Evolutionary conservation across 92 coral and sea anemone species (phyloP), one percentile per base, ranked within the genome.

Genomic region (Isaurus tuberculatus): DNA sequence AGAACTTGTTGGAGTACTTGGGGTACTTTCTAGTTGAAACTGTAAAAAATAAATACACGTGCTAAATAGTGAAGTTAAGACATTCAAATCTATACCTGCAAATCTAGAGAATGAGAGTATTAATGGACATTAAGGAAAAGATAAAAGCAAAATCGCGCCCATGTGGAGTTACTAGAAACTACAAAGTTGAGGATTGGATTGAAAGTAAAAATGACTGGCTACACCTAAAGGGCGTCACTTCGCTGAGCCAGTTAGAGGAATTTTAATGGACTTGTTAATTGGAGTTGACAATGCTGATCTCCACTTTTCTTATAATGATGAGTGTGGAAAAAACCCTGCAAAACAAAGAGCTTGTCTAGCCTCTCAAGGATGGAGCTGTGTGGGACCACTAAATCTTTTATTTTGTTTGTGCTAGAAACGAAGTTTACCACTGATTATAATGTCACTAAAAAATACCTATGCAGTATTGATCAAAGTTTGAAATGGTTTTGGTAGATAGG

Each of bases 321-420:
- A 88, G 22, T 88, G 86, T 43, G 88, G 92, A 20, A 61, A 58
- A 16, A 61, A 32, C 25, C 29, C 79, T 15, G 86, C 83, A n/a
- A 83, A 43, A 16, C 92, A 88, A 37, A 75, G 85, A 25, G 92
- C 91, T 37, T 88, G 90, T 5, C 79, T 85, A 48, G 94, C 88
- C 68, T 92, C 91, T n/a, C 89, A 87, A 19, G 87, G 94, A 40
- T 87, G 94, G 94, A 91, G 79, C 44, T 90, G 93, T 63, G 49
- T 86, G 66, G 91, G 91, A 25, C 72, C 67, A 57, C 75, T 30
- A 70, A 80, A 71, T 55, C 89, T 31, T 37, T 89, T 0, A n/a
- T n/a, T n/a, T n/a, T n/a, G 34, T 82, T 67, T 44, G 79, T 82
- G 60, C 55, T 23, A 17, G 42, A 31, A 48, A 40, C 26, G 34